Evolutionary conservation across 2,888 invertebrate genomes (phyloP), one percentile per base, ranked within the genome.

Genomic region (Agriopis marginaria): DNA sequence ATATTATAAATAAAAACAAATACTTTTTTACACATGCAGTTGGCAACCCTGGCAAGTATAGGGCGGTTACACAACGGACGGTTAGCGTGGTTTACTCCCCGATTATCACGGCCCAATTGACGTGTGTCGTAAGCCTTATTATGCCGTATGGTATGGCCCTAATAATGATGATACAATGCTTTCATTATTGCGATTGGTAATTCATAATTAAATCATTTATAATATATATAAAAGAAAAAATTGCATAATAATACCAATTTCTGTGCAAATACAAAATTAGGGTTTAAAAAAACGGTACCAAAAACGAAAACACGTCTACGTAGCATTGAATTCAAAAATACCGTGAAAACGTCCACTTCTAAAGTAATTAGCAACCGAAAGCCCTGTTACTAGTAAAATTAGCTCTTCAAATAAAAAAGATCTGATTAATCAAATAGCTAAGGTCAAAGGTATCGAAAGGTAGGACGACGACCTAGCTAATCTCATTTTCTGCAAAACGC

Each of bases 81-180:
- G 76, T 75, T 70, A 79, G 81, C 85, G 83, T 76, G 82, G 79
- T 84, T 82, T 78, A 78, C 81, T 83, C 83, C 82, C 78, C 85
- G 85, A 89, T 90, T 92, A 90, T 88, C 86, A 86, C 91, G 91
- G 88, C 87, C 91, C 85, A 90, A 86, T 92, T 89, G 86, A 68
- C 68, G 80, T 82, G 83, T 92, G 89, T 82, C 83, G 91, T 80
- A 92, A 92, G 79, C 85, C 82, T 83, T 82, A 86, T 79, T 83
- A 80, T 82, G 80, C 78, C 59, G 68, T 73, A 75, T 61, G 61
- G 68, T 73, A 75, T 61, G 61, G 64, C 63, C 70, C 68, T 63
- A 66, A 59, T 70, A 54, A 66, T 63, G 50, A 67, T 67, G 61
- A 53, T 55, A 61, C 63, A 66, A 66, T 63, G 55, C 61, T 63